Conservation (phyloP, 2,888 invertebrate genomes). For the Podotricha telesiphe region DNA sequence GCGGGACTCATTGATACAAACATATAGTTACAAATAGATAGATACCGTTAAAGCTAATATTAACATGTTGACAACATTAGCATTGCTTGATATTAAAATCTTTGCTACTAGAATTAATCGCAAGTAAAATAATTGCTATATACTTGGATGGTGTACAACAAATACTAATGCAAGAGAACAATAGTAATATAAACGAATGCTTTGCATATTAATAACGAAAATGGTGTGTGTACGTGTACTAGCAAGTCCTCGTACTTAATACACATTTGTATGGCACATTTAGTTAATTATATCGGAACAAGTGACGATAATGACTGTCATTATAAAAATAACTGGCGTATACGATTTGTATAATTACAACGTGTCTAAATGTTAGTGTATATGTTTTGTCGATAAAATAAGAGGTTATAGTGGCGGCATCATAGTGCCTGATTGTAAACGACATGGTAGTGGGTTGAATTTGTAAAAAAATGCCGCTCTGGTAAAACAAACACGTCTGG, state of each 20-base stretch:
- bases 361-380: background rate
- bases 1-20: too few relatives aligned
- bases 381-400: background rate
- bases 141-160: background rate
- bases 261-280: constrained; percentile 18
- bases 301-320: constrained; percentile 20
- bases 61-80: too few relatives aligned
- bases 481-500: too few relatives aligned
- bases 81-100: too few relatives aligned
- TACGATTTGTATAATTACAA: background rate
- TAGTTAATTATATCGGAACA: constrained; percentile 32
- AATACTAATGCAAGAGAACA: constrained; percentile 44
- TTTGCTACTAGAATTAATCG: too few relatives aligned
- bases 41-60: too few relatives aligned
- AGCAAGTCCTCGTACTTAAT: constrained; percentile 32
- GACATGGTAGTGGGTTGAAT: too few relatives aligned
- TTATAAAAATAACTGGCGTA: constrained; percentile 1
- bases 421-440: too few relatives aligned
- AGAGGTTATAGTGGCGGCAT: background rate
- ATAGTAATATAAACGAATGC: constrained; percentile 50
- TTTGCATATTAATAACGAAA: constrained; percentile 49
- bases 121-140: too few relatives aligned
- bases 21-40: too few relatives aligned
- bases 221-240: constrained; percentile 35
- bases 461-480: too few relatives aligned